Conservation (phyloP, 2,888 invertebrate species). For the Notodonta ziczac region DNA sequence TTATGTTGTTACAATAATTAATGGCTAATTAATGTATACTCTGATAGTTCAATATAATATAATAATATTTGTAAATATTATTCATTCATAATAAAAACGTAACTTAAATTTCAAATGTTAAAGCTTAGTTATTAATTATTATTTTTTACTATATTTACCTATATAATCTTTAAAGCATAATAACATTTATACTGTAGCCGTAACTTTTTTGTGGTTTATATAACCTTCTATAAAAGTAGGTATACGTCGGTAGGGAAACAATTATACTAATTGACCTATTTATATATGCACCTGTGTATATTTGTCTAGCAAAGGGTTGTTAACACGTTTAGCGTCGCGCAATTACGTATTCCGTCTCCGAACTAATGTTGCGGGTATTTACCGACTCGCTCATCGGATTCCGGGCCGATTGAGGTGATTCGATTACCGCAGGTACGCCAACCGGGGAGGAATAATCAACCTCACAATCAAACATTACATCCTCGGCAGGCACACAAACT, state of each 20-base stretch:
- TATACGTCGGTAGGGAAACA: background rate
- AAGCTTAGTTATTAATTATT: too few relatives aligned
- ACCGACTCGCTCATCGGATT: conserved; percentile 48
- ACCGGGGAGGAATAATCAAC: conserved; percentile 53
- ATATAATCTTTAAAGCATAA: too few relatives aligned
- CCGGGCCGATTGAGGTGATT: conserved; percentile 52
- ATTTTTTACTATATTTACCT: too few relatives aligned
- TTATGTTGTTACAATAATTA: too few relatives aligned
- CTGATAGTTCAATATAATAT: too few relatives aligned
- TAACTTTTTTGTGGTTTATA: too few relatives aligned
- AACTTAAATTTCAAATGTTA: too few relatives aligned
- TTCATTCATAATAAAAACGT: too few relatives aligned
- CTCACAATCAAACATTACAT: conserved; percentile 40
- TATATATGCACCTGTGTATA: conserved; percentile 18
- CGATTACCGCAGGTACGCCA: conserved; percentile 59
- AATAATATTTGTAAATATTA: too few relatives aligned
- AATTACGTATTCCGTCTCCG: conserved; percentile 68
- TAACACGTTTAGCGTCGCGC: conserved; percentile 52
- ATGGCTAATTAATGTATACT: too few relatives aligned
- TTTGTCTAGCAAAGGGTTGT: conserved; percentile 36
- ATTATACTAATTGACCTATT: conserved; percentile 23
- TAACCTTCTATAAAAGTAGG: too few relatives aligned
- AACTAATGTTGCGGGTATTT: conserved; percentile 63
- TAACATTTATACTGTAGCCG: too few relatives aligned
- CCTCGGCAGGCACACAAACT: conserved; percentile 40